A percentile compares a stretch with the other conserved stretches of the same genome.
Conservation (phyloP, 2,888 invertebrate genomes). For the Proisotoma minuta region DNA sequence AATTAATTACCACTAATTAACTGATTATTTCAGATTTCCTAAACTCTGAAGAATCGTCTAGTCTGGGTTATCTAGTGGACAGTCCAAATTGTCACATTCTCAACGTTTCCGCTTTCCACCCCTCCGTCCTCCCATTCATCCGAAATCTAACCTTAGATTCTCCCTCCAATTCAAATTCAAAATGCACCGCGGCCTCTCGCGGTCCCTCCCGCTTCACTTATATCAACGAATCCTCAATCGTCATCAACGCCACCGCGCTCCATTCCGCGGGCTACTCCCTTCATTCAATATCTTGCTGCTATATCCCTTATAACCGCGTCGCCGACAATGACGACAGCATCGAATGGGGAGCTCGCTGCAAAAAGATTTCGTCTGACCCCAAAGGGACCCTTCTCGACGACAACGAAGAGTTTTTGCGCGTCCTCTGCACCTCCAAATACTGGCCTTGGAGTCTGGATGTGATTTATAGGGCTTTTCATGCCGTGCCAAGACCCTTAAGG, state of each 20-base stretch:
- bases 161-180: no score
- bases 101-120: constrained; percentile 38
- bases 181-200: no score
- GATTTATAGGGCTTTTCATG: constrained; percentile 32
- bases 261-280: no score
- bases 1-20: no score
- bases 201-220: no score
- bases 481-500: constrained; percentile 11
- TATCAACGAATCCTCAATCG: no score
- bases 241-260: no score
- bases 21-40: constrained; percentile 36
- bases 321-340: no score
- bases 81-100: constrained; percentile 35
- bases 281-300: no score
- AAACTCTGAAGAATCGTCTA: constrained; percentile 29
- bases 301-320: no score
- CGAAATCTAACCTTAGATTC: no score
- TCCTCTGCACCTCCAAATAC: constrained; percentile 27
- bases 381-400: constrained; percentile 4
- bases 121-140: constrained; percentile 30
- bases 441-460: constrained; percentile 29
- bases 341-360: no score
- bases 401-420: constrained; percentile 29
- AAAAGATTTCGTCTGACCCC: constrained; percentile 7
- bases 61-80: constrained; percentile 32